phyloP scores from a whole-genome alignment of 2,113 vertebrate species.

The Sus scrofa region DNA sequence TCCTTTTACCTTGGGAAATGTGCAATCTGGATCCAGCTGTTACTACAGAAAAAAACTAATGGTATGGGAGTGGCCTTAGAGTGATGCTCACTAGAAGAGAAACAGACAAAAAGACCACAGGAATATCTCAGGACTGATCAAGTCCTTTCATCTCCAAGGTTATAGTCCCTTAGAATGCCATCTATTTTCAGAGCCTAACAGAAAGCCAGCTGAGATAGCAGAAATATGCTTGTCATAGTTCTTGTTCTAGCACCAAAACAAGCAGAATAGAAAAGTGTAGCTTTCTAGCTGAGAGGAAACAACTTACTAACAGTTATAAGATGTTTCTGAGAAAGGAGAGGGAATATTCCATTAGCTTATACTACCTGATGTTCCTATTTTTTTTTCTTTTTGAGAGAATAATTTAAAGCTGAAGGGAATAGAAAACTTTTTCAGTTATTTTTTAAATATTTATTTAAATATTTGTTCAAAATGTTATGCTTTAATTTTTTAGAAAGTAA shows the following conservation, averaged over 20 bases:
- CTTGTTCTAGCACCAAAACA: background rate
- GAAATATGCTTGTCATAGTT: background rate
- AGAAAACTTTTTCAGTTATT: background rate
- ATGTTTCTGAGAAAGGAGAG: background rate
- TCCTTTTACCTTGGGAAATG: background rate
- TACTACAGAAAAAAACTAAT: background rate
- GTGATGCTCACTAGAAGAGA: background rate
- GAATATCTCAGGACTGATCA: background rate
- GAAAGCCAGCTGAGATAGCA: background rate
- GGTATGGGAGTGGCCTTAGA: background rate
- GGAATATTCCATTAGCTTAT: background rate
- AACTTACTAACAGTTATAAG: background rate
- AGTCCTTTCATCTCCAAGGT: background rate
- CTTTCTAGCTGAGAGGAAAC: background rate
- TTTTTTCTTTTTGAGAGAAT: background rate
- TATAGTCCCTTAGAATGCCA: background rate
- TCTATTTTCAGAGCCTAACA: background rate
- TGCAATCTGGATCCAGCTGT: background rate
- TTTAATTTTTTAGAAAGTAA: background rate
- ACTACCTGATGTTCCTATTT: background rate
- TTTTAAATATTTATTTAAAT: background rate
- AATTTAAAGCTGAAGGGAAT: background rate
- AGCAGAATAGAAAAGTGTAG: background rate
- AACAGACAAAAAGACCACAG: background rate
- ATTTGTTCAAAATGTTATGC: background rate